These are phyloP conservation scores for Chloroceryle amazona DNA, from an alignment of 2,797 vertebrate species.

Conservation along the genomic window DNA sequence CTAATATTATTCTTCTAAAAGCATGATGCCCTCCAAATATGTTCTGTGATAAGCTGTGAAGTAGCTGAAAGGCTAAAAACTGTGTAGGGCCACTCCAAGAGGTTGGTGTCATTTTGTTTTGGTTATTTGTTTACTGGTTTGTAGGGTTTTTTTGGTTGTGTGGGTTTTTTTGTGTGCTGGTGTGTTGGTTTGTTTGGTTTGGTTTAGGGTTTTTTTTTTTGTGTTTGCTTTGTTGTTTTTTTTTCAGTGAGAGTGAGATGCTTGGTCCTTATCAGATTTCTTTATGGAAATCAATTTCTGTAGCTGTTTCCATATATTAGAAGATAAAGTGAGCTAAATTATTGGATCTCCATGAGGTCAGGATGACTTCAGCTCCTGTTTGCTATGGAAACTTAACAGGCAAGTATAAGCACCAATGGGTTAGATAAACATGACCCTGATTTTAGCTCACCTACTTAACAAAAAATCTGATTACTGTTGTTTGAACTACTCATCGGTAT, in stretches of 20 bases:
- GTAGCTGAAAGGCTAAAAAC: background rate
- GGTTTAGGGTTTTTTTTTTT: too few relatives aligned
- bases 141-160: too few relatives aligned
- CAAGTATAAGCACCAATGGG: background rate
- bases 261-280: background rate
- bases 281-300: background rate
- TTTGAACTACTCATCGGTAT: background rate
- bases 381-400: background rate
- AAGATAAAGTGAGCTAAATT: background rate
- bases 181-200: too few relatives aligned
- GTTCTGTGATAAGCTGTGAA: fast-evolving
- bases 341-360: background rate
- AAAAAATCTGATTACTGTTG: background rate
- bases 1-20: background rate
- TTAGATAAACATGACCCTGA: background rate
- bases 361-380: background rate
- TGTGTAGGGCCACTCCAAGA: background rate
- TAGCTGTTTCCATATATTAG: background rate
- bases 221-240: background rate
- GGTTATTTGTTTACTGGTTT: too few relatives aligned
- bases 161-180: too few relatives aligned
- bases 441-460: background rate
- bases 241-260: background rate
- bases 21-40: background rate
- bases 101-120: background rate